A percentile compares a stretch with the other conserved stretches of the same genome.
Evolutionary conservation across 2,888 invertebrate species (phyloP).

Genomic region (Exephanes ischioxanthus): DNA sequence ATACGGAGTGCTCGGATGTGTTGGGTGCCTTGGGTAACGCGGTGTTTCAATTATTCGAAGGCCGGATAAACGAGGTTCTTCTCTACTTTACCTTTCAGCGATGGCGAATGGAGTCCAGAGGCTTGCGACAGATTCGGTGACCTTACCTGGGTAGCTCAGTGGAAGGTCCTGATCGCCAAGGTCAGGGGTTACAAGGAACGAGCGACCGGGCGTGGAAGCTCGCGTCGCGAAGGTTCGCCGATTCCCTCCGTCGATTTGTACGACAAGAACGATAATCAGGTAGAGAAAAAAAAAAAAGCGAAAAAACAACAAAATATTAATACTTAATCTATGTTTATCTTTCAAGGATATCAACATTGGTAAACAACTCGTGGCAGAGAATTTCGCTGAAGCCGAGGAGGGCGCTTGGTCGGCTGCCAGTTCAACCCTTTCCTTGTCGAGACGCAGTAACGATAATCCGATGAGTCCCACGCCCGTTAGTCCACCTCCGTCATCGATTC

Average conservation of each 20-base stretch:
- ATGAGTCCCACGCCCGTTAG: constrained; percentile 73
- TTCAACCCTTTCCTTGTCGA: constrained; percentile 75
- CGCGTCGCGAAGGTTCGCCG: constrained; percentile 89
- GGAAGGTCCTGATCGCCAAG: constrained; percentile 92
- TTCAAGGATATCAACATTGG: constrained; percentile 88
- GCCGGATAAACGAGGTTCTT: not conserved
- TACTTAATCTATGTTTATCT: not conserved
- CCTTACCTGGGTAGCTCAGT: constrained; percentile 88
- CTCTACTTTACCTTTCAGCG: constrained; percentile 68
- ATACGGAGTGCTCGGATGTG: not conserved
- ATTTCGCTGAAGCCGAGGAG: constrained; percentile 86
- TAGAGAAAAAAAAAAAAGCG: constrained; percentile 58
- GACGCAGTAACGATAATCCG: constrained; percentile 76
- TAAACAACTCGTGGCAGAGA: constrained; percentile 87
- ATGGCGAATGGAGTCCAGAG: constrained; percentile 79
- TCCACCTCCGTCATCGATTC: constrained; percentile 74
- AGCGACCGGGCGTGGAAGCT: constrained; percentile 77
- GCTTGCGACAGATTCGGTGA: constrained; percentile 77
- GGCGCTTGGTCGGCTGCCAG: constrained; percentile 75
- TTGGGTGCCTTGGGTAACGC: not conserved
- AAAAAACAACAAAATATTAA: not conserved
- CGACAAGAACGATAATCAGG: constrained; percentile 88
- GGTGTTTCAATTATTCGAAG: not conserved
- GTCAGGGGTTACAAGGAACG: constrained; percentile 90
- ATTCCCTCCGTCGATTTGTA: constrained; percentile 92